Base-by-base conservation (phyloP, 2,113 vertebrate genomes). In the Butorides virescens region DNA sequence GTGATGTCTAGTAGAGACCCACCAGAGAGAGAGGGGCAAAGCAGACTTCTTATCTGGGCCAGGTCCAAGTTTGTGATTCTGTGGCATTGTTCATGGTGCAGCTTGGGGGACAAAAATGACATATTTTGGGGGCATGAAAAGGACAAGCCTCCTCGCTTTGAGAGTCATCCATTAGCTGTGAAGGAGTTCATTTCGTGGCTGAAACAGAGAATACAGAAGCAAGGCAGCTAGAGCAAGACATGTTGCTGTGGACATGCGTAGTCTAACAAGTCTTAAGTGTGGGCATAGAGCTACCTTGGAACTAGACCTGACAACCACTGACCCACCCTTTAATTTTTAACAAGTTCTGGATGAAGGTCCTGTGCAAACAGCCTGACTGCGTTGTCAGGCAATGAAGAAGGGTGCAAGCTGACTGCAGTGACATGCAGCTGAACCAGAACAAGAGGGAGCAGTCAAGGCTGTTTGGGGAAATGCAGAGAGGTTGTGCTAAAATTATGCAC, bases 1-100 rank as follows among this genome's bases (percentile, higher is more conserved):
- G 10, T 72, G 77, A n/a, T 68, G 16, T 44, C 63, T 88, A 83
- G 53, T n/a, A 79, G 39, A 73, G 37, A 77, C 22, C 30, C 13
- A 16, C 14, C 0, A 0, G 66, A 52, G n/a, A 47, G 25, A 66
- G 18, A 52, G 11, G n/a, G 30, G 18, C 50, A 39, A 25, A 89
- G 25, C 16, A 80, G 27, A 11, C 13, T 21, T 50, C n/a, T 75
- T 78, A 42, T 63, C 11, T 42, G 49, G 20, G 37, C 47, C 74
- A 78, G 39, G 82, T 68, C 13, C 39, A 76, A 36, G 4, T 86
- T 50, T 92, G 21, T 85, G 70, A 53, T 75, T 79, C 65, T 93
- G 44, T 47, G 10, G 7, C 26, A 34, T 76, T 92, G 34, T 76
- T 92, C 2, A 3, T 79, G 30, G 61, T 75, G 19, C 22, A 76